A percentile compares a stretch with the other conserved stretches of the same genome.
These are phyloP conservation scores for Halcyon smyrnensis DNA, from an alignment of 2,797 vertebrate species.

Conservation along the genomic window DNA sequence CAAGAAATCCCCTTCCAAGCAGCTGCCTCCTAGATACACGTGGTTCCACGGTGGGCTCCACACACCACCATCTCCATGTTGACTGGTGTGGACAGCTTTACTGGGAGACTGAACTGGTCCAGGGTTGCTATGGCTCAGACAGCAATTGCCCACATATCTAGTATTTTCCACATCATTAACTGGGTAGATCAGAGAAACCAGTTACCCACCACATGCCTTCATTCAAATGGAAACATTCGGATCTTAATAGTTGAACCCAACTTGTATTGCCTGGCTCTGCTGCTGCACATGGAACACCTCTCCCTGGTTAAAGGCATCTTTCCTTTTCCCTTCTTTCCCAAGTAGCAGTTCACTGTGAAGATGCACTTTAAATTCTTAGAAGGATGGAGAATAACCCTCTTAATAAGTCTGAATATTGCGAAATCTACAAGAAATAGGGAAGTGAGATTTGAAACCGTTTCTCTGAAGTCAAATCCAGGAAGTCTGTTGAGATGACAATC, in stretches of 20 bases:
- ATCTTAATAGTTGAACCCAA: not conserved
- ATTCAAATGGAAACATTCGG: not conserved
- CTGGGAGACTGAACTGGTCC: not conserved
- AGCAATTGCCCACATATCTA: rapidly evolving
- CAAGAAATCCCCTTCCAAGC: not conserved
- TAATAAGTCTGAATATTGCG: not conserved
- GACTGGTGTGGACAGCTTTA: not conserved
- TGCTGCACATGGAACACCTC: not conserved
- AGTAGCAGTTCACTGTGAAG: not conserved
- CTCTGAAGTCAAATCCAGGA: not conserved
- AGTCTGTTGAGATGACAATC: not conserved
- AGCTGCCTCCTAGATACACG: not conserved
- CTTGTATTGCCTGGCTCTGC: not conserved
- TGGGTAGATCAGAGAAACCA: not conserved
- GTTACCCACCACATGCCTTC: rapidly evolving
- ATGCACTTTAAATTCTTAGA: too few species aligned
- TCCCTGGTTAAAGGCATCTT: not conserved
- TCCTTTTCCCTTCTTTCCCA: not conserved
- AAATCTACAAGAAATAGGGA: not conserved
- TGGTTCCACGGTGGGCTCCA: not conserved
- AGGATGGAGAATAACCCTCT: too few species aligned
- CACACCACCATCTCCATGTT: rapidly evolving
- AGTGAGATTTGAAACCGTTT: not conserved
- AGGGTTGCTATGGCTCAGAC: not conserved
- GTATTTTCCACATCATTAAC: rapidly evolving